Evolutionary conservation across 1,140 invertebrate genomes (phyloP), one percentile per base, ranked within the genome.

Genomic region (Idris sp.): DNA sequence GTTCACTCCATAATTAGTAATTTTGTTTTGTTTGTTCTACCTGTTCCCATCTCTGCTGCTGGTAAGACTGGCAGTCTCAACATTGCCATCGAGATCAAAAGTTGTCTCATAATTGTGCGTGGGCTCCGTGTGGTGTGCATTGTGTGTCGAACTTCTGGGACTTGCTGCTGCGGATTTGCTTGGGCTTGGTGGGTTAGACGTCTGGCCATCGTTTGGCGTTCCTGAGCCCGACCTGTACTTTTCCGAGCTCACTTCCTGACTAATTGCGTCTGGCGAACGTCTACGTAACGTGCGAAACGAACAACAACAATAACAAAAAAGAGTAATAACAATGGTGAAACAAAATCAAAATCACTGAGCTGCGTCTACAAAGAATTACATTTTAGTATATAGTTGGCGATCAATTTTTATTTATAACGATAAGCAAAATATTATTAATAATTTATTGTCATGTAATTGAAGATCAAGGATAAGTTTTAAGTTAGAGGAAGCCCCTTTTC

Each of bases 21-120:
- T n/a, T n/a, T n/a, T n/a, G n/a, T n/a, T n/a, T n/a, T n/a, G n/a
- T n/a, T n/a, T n/a, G n/a, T n/a, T n/a, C 71, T 89, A 92, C 91
- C 91, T 92, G 88, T 89, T 91, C 11, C 91, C 92, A 73, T 93
- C 90, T 38, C 91, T 90, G 77, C 92, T 92, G 71, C 91, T 90
- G 58, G 85, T 85, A 13, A 90, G 83, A 74, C 89, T 87, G 19
- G 86, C 91, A 6, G 92, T 93, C 82, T 96, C 94, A 46, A 95
- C 92, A 86, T 96, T 96, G 16, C 93, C 93, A 65, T 94, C 93
- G 46, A 93, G 87, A 86, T 95, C 94, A 83, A 94, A 94, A 1
- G 93, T 94, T 3, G 93, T 95, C 81, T 95, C 93, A 69, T 93
- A 93, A 87, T 94, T 94, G 83, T 93, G 92, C 43, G 87, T 85